Percentiles rank a stretch among this genome's conserved stretches.
Evolutionary conservation across 1,140 invertebrate species (phyloP).

Genomic region (Bombus affinis): DNA sequence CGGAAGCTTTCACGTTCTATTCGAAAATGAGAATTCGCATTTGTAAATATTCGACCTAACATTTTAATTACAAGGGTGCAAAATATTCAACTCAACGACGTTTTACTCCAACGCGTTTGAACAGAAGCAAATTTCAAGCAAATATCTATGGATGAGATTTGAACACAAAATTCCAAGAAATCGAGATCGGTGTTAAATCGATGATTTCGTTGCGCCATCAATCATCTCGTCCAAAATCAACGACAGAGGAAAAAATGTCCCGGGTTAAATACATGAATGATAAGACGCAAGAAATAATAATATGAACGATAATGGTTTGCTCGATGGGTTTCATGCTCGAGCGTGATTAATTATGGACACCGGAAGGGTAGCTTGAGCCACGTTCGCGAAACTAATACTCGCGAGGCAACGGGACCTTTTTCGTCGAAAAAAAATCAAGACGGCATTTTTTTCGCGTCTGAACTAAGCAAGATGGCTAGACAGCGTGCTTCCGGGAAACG

Average conservation of each 20-base stretch:
- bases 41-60: too few relatives aligned
- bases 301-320: constrained; percentile 6
- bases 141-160: not conserved
- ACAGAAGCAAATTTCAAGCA: not conserved
- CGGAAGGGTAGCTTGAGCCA: not conserved
- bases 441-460: constrained; percentile 6
- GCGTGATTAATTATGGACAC: constrained; percentile 34
- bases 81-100: too few relatives aligned
- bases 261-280: not conserved
- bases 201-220: not conserved
- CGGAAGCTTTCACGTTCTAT: too few relatives aligned
- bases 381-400: constrained; percentile 1
- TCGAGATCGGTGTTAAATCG: not conserved
- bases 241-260: not conserved
- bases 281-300: constrained; percentile 27
- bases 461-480: not conserved
- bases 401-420: not conserved
- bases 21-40: too few relatives aligned
- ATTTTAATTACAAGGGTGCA: too few relatives aligned
- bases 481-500: constrained; percentile 21
- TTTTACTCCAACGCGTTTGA: not conserved
- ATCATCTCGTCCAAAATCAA: not conserved
- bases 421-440: not conserved
- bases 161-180: not conserved
- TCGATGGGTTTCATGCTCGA: constrained; percentile 24